A percentile compares a stretch with the other conserved stretches of the same genome.
Evolutionary conservation across 2,113 vertebrate species (phyloP).

Genomic region (Lepus timidus): DNA sequence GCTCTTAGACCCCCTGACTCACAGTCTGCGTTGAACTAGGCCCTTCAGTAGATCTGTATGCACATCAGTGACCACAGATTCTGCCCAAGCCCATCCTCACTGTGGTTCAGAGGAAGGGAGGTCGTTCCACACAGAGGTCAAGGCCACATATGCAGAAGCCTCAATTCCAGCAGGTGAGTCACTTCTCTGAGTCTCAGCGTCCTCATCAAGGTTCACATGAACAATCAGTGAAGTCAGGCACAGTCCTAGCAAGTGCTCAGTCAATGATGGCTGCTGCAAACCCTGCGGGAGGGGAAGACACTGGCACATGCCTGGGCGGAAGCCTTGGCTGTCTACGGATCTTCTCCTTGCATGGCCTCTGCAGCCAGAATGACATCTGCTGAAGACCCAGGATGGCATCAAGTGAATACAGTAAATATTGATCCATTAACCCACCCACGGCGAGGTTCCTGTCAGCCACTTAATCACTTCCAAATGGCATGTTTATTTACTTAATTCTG

Average conservation of each 20-base stretch:
- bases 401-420: constrained; percentile 67
- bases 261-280: rapidly evolving
- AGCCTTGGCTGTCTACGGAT: neutral
- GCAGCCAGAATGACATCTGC: neutral
- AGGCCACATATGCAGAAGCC: rapidly evolving
- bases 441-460: constrained; percentile 3
- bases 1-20: neutral
- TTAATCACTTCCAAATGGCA: constrained; percentile 1
- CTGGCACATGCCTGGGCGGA: neutral
- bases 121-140: rapidly evolving
- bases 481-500: constrained; percentile 46
- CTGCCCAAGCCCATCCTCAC: neutral
- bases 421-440: constrained; percentile 45
- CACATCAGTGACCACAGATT: neutral
- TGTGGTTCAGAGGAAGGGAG: neutral
- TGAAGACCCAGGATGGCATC: constrained; percentile 36
- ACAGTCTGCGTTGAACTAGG: neutral
- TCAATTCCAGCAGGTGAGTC: too few species aligned
- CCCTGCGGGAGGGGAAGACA: neutral
- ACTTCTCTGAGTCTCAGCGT: neutral
- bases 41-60: neutral
- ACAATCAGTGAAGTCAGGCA: neutral
- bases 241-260: neutral
- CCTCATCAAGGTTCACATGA: neutral
- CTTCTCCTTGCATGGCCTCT: neutral